Conservation (phyloP, 2,888 invertebrate genomes). For the Rhingia rostrata region DNA sequence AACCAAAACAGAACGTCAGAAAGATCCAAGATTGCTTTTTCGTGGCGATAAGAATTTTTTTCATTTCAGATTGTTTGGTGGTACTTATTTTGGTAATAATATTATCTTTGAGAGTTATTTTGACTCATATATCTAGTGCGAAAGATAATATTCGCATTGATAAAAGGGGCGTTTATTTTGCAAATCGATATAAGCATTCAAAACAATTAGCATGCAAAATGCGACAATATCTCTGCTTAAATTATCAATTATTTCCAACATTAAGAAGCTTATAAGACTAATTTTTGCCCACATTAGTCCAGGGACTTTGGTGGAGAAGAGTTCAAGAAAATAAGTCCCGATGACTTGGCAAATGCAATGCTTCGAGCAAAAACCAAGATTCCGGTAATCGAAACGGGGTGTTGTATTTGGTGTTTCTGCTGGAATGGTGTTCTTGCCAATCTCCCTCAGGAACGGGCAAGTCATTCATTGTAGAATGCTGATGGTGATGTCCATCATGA, state of each 20-base stretch:
- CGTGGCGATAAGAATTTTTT: no score
- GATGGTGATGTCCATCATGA: constrained; percentile 76
- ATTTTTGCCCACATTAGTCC: constrained; percentile 82
- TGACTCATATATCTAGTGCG: no score
- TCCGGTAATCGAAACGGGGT: constrained; percentile 86
- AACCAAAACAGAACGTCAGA: no score
- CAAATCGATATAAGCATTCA: no score
- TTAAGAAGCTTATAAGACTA: constrained; percentile 10
- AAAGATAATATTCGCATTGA: no score
- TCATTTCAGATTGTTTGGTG: no score
- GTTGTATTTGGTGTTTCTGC: constrained; percentile 88
- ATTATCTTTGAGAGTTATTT: no score
- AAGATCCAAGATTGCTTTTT: no score
- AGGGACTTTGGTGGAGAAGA: constrained; percentile 85
- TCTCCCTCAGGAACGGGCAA: constrained; percentile 90
- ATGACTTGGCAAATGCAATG: constrained; percentile 84
- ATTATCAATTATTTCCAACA: constrained; percentile 42
- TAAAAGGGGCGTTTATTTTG: no score
- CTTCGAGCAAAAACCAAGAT: constrained; percentile 83
- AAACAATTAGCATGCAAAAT: no score
- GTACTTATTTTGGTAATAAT: no score
- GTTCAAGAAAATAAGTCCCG: constrained; percentile 87
- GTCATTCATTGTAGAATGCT: constrained; percentile 87
- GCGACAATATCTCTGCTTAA: no score
- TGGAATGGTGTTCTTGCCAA: constrained; percentile 88